Percentiles rank a stretch among this genome's conserved stretches.
Evolutionary conservation across 2,888 invertebrate genomes (phyloP).

Genomic region (Acrobasis suavella): DNA sequence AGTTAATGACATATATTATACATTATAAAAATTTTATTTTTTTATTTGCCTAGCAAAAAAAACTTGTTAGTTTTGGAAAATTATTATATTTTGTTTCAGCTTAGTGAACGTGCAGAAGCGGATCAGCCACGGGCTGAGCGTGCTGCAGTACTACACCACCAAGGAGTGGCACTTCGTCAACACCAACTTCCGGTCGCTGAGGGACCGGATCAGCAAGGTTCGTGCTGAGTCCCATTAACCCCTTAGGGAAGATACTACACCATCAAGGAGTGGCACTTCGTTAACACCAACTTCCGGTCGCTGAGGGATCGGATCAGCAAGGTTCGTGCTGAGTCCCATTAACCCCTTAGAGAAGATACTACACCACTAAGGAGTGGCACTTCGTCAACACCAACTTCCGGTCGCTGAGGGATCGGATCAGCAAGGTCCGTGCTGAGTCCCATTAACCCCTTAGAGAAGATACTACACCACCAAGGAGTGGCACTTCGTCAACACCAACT

Average conservation of each 20-base stretch:
- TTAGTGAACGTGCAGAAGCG: constrained; percentile 85
- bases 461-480: constrained; percentile 93
- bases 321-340: too few relatives aligned
- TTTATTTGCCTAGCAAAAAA: too few relatives aligned
- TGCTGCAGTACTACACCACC: constrained; percentile 91
- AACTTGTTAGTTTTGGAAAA: too few relatives aligned
- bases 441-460: too few relatives aligned
- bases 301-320: constrained; percentile 76
- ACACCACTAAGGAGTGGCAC: constrained; percentile 91
- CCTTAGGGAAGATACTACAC: too few relatives aligned
- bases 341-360: too few relatives aligned
- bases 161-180: constrained; percentile 91
- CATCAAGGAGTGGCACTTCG: constrained; percentile 90
- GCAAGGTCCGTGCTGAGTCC: too few relatives aligned
- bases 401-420: constrained; percentile 77
- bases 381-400: constrained; percentile 85
- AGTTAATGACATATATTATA: too few relatives aligned
- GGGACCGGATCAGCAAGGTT: constrained; percentile 65
- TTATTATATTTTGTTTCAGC: constrained; percentile 64
- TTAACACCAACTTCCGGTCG: constrained; percentile 82
- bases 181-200: constrained; percentile 81
- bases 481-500: constrained; percentile 87
- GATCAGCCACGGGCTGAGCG: constrained; percentile 83
- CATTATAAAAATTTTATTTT: too few relatives aligned
- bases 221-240: too few relatives aligned